Percentiles rank a stretch among this genome's conserved stretches.
These are phyloP conservation scores for Melanotaenia duboulayi DNA, from an alignment of 2,113 vertebrate genomes.

Conservation along the genomic window DNA sequence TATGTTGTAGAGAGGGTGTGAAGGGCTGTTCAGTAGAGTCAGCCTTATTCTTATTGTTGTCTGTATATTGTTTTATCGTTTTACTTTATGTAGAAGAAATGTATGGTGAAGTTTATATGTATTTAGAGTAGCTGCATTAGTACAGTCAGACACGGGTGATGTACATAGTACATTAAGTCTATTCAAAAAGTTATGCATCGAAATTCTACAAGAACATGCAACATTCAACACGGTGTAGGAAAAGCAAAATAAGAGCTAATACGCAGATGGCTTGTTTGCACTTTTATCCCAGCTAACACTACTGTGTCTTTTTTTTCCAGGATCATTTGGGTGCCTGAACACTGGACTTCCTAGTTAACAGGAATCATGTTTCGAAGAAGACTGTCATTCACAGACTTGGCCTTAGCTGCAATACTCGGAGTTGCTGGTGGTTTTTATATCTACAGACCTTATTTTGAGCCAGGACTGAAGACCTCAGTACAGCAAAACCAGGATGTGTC, in stretches of 20 bases:
- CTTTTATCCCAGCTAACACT: background rate
- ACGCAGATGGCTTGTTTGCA: background rate
- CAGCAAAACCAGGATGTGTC: conserved; percentile 38
- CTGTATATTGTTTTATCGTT: background rate
- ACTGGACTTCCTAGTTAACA: conserved; percentile 1
- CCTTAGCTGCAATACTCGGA: conserved; percentile 82
- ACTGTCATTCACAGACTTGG: conserved; percentile 80
- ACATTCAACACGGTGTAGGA: conserved; percentile 13
- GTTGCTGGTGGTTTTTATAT: conserved; percentile 89
- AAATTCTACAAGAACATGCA: conserved; percentile 13
- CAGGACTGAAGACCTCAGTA: conserved; percentile 41
- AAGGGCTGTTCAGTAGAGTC: no score
- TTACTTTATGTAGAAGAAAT: background rate
- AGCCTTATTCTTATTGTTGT: background rate
- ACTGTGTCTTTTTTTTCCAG: conserved; percentile 43
- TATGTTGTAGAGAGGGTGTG: no score
- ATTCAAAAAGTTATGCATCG: background rate
- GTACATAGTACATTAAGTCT: background rate
- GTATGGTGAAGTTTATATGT: background rate
- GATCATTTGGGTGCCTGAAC: conserved; percentile 5
- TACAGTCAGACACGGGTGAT: background rate
- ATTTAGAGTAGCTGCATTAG: background rate
- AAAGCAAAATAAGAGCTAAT: background rate
- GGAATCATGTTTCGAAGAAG: conserved; percentile 75
- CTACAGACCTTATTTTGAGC: conserved; percentile 86